Evolutionary conservation across 2,797 vertebrate genomes (phyloP).

Genomic region (Myioborus melanocephalus): DNA sequence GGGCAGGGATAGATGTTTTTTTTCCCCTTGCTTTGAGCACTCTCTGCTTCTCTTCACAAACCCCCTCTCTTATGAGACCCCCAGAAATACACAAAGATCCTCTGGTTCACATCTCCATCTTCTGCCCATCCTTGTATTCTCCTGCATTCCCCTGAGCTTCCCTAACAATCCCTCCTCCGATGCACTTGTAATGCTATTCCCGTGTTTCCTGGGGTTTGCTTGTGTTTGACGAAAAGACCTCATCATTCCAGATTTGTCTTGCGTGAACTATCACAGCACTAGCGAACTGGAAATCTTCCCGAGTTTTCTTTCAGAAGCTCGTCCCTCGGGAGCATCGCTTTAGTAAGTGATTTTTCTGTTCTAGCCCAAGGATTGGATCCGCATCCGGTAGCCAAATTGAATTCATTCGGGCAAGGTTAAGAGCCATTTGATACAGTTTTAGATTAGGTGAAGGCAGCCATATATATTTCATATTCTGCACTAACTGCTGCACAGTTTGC

Average conservation of each 20-base stretch:
- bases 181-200: slow-evolving; percentile 41
- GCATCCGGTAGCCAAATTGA: slow-evolving; percentile 64
- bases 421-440: slow-evolving; percentile 58
- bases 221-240: slow-evolving; percentile 34
- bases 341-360: slow-evolving; percentile 63
- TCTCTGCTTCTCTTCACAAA: not conserved
- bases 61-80: not conserved
- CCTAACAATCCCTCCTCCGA: not conserved
- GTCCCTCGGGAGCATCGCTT: slow-evolving; percentile 39
- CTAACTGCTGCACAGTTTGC: not conserved
- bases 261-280: slow-evolving; percentile 53
- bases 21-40: not conserved
- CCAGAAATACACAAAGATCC: not conserved
- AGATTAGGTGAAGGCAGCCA: slow-evolving; percentile 58
- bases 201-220: slow-evolving; percentile 36
- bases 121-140: not conserved
- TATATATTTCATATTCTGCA: slow-evolving; percentile 52
- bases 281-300: slow-evolving; percentile 52
- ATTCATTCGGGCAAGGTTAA: slow-evolving; percentile 65
- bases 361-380: slow-evolving; percentile 65
- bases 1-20: not conserved
- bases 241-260: slow-evolving; percentile 61
- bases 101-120: not conserved
- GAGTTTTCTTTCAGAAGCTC: slow-evolving; percentile 44
- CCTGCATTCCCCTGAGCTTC: not conserved